phyloP scores from a whole-genome alignment of 2,113 vertebrate genomes.

The Hippocampus mohnikei region DNA sequence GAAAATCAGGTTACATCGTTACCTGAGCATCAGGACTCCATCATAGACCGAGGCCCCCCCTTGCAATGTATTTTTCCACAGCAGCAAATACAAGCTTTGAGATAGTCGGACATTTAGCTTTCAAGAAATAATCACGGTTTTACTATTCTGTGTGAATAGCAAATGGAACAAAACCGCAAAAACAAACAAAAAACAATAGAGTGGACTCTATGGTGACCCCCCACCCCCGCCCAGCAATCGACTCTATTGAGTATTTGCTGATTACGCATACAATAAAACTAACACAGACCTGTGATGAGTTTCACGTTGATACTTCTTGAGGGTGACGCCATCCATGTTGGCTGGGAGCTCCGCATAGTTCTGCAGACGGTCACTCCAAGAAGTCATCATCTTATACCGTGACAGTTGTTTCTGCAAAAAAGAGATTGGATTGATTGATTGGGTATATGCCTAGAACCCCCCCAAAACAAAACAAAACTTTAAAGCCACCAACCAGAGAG shows the following conservation, averaged over 20 bases:
- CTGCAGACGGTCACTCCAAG: conserved; percentile 93
- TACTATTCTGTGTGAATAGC: conserved; percentile 3
- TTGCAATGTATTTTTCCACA: too few relatives aligned
- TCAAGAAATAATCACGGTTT: too few relatives aligned
- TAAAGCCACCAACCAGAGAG: background rate
- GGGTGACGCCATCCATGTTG: conserved; percentile 88
- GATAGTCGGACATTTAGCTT: too few relatives aligned
- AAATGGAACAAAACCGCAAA: conserved; percentile 25
- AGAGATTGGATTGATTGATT: too few relatives aligned
- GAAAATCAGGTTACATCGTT: too few relatives aligned
- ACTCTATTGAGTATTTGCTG: background rate
- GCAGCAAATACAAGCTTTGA: too few relatives aligned
- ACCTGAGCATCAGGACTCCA: too few relatives aligned
- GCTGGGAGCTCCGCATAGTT: conserved; percentile 89
- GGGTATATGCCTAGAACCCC: background rate
- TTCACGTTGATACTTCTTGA: conserved; percentile 95
- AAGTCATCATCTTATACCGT: conserved; percentile 83
- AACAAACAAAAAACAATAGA: background rate
- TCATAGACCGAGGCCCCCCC: too few relatives aligned
- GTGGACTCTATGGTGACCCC: background rate
- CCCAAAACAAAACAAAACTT: background rate
- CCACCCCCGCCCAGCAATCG: background rate
- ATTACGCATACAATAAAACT: background rate
- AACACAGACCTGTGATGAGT: conserved; percentile 85
- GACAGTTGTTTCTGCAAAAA: conserved; percentile 1